Evolutionary conservation across 2,888 invertebrate genomes (phyloP), one percentile per base, ranked within the genome.

Genomic region (Aleiodes alternator): DNA sequence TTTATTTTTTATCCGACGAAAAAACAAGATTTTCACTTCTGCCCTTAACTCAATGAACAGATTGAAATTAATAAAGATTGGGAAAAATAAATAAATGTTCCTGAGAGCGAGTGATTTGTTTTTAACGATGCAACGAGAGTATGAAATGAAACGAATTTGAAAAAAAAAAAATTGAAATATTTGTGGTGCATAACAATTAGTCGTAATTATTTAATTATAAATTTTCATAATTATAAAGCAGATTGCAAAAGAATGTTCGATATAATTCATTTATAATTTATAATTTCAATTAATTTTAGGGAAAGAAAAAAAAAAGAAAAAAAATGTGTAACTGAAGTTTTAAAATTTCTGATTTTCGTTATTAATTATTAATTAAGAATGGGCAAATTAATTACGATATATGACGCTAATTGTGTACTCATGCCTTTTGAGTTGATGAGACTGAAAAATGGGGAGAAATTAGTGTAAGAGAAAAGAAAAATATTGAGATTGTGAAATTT

Each of bases 1-100:
- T 87, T 87, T 87, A 88, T 88, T 87, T 86, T 86, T 84, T 84
- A 86, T 82, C 81, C 48, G 43, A 75, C 1, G 23, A 48, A 57
- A 68, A 68, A 31, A 59, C 80, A 82, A 83, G 80, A 80, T 78
- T 77, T 84, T 82, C 81, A 82, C 85, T 85, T 86, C 87, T 86
- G 84, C 86, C 86, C 85, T 84, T 80, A 81, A 76, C 74, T 79
- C 80, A 81, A 61, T 31, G 9, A 61, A 38, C 8, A 29, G 34
- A 59, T 43, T 38, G 11, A 61, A 61, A 48, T 43, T 43, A 48
- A 14, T 38, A 16, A 34, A 43, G 1, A 14, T 43, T 7, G 12
- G 16, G 43, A 61, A n/a, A 3, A 64, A 43, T 59, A 43, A 66
- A 23, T 23, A 34, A 34, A 34, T 34, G 34, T 34, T 14, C 59